Conservation (phyloP, 2,797 vertebrate genomes). For the Austrolebias charrua region DNA sequence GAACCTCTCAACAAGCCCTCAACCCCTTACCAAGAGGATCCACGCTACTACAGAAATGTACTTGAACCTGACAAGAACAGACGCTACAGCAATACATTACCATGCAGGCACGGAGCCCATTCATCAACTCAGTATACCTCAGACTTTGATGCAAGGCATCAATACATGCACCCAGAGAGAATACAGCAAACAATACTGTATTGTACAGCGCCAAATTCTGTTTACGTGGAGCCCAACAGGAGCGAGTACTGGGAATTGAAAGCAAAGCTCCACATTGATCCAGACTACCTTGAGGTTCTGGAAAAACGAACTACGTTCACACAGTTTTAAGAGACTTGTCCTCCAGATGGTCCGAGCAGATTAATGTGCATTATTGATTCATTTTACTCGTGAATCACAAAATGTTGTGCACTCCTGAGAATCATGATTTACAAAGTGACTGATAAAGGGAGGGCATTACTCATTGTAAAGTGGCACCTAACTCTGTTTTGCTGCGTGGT, state of each 20-base stretch:
- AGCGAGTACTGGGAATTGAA: slow-evolving; percentile 99
- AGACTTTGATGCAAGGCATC: slow-evolving; percentile 89
- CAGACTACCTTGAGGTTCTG: slow-evolving; percentile 98
- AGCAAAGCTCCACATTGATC: slow-evolving; percentile 96
- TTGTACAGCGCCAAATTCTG: slow-evolving; percentile 89
- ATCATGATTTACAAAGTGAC: slow-evolving; percentile 32
- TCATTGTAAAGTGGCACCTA: slow-evolving; percentile 52
- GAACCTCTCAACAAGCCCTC: slow-evolving; percentile 88
- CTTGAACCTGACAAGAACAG: slow-evolving; percentile 87
- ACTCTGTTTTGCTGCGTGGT: slow-evolving; percentile 46
- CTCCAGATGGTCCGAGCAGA: slow-evolving; percentile 8
- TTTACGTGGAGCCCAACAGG: slow-evolving; percentile 93
- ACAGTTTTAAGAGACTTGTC: slow-evolving; percentile 86
- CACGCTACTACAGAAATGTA: slow-evolving; percentile 89
- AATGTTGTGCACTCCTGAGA: slow-evolving; percentile 31
- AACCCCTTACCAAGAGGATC: slow-evolving; percentile 85
- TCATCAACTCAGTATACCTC: slow-evolving; percentile 86
- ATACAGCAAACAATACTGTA: slow-evolving; percentile 93
- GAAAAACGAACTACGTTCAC: slow-evolving; percentile 99
- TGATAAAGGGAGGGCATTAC: slow-evolving; percentile 24
- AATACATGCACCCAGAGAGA: slow-evolving; percentile 88
- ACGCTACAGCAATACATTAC: slow-evolving; percentile 83
- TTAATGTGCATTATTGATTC: slow-evolving; percentile 13
- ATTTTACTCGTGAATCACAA: slow-evolving; percentile 42
- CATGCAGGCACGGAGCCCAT: slow-evolving; percentile 86